Evolutionary conservation across 2,888 invertebrate species (phyloP).

Genomic region (Cyclophora albipunctata): DNA sequence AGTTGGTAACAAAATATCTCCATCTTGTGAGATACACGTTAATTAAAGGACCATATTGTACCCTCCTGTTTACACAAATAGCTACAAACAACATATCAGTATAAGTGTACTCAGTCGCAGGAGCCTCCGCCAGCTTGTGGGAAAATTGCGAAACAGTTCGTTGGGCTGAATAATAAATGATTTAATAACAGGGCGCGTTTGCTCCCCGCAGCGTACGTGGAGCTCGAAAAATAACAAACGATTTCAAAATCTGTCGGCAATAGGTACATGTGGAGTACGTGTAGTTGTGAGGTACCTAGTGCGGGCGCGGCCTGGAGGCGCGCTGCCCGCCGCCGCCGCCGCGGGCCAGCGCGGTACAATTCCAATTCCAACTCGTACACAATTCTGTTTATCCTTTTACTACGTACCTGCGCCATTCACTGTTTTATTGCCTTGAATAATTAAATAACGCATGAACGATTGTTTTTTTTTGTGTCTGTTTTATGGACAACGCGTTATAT

Average conservation of each 20-base stretch:
- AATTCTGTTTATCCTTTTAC: slow-evolving; percentile 22
- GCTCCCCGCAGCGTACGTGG: slow-evolving; percentile 59
- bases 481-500: background rate
- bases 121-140: slow-evolving; percentile 47
- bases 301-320: slow-evolving; percentile 30
- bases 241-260: slow-evolving; percentile 59
- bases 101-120: slow-evolving; percentile 30
- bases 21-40: slow-evolving; percentile 12
- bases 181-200: slow-evolving; percentile 72
- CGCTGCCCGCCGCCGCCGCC: slow-evolving; percentile 17
- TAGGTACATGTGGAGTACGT: slow-evolving; percentile 20
- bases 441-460: slow-evolving; percentile 14
- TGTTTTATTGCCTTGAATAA: slow-evolving; percentile 20
- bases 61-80: background rate
- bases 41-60: slow-evolving; percentile 22
- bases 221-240: slow-evolving; percentile 68
- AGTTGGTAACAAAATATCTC: slow-evolving; percentile 11
- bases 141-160: slow-evolving; percentile 72
- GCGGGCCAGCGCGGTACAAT: slow-evolving; percentile 25
- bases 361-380: slow-evolving; percentile 18
- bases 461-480: slow-evolving; percentile 5
- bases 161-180: slow-evolving; percentile 73
- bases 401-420: slow-evolving; percentile 18
- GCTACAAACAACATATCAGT: slow-evolving; percentile 30
- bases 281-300: slow-evolving; percentile 24